Conservation (phyloP, 1,140 invertebrate species). For the Idris sp. region DNA sequence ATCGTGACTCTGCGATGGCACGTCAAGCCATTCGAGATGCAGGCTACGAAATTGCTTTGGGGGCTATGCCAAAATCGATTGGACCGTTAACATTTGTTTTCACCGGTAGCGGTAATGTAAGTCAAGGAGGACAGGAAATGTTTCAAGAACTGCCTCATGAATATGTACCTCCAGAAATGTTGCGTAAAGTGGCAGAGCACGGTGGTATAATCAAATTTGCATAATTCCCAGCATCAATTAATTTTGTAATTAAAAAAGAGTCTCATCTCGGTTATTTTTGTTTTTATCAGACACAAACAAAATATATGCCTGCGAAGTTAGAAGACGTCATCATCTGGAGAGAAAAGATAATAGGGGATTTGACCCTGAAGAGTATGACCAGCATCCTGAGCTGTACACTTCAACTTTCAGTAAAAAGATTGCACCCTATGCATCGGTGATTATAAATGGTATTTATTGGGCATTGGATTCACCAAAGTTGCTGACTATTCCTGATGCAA, state of each 20-base stretch:
- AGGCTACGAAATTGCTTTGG: conserved; percentile 98
- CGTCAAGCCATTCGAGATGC: conserved; percentile 97
- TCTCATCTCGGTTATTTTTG: conserved; percentile 2
- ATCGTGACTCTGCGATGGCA: conserved; percentile 98
- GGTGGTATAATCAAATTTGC: conserved; percentile 91
- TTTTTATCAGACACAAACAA: conserved; percentile 88
- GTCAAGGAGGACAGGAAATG: conserved; percentile 96
- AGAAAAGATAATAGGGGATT: conserved; percentile 94
- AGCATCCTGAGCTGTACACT: conserved; percentile 94
- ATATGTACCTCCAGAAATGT: conserved; percentile 95
- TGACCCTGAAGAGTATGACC: conserved; percentile 93
- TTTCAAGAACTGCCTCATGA: conserved; percentile 98
- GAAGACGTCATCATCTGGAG: conserved; percentile 94
- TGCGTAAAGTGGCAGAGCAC: conserved; percentile 96
- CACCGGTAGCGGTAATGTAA: conserved; percentile 93
- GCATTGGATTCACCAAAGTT: conserved; percentile 96
- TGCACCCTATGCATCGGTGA: conserved; percentile 97
- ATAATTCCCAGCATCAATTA: too few species aligned
- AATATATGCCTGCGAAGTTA: conserved; percentile 96
- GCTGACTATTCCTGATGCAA: conserved; percentile 98
- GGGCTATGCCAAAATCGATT: conserved; percentile 98
- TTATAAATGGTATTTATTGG: conserved; percentile 99
- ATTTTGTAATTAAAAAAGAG: too few species aligned
- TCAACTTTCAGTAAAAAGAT: conserved; percentile 98
- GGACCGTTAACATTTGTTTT: conserved; percentile 99